Percentiles rank a stretch among this genome's conserved stretches.
Conservation (phyloP, 2,797 vertebrate species). For the Epinephelus coioides region DNA sequence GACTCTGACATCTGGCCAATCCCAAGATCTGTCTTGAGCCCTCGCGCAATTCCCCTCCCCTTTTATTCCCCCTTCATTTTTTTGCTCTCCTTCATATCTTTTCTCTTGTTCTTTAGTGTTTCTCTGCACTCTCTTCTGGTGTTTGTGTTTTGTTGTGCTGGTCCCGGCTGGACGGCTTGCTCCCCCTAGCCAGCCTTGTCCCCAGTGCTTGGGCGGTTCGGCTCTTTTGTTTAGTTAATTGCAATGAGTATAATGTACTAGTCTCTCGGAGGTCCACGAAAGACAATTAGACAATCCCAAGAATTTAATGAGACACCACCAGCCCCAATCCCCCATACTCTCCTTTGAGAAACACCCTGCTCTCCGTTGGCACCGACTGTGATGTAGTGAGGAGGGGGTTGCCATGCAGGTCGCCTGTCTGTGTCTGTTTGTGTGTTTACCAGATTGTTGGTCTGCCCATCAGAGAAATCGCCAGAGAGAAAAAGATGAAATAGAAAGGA, state of each 20-base stretch:
- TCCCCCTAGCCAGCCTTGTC: conserved; percentile 77
- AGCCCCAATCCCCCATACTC: conserved; percentile 81
- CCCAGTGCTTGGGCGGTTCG: conserved; percentile 97
- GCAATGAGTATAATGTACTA: conserved; percentile 99
- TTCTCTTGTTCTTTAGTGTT: conserved; percentile 79
- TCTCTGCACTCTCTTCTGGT: conserved; percentile 67
- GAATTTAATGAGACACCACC: conserved; percentile 99
- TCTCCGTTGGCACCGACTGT: conserved; percentile 79
- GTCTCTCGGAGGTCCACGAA: conserved; percentile 98
- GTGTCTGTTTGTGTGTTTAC: conserved; percentile 80
- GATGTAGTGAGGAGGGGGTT: conserved; percentile 74
- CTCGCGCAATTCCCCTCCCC: conserved; percentile 57
- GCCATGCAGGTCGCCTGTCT: conserved; percentile 71
- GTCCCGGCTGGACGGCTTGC: conserved; percentile 77
- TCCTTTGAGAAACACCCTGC: conserved; percentile 81
- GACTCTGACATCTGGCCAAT: conserved; percentile 98
- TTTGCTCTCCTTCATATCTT: conserved; percentile 74
- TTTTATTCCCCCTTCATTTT: conserved; percentile 66
- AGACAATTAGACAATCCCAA: conserved; percentile 99
- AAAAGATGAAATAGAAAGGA: conserved; percentile 66
- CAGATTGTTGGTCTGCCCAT: conserved; percentile 78
- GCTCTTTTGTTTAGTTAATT: conserved; percentile 99
- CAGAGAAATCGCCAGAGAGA: conserved; percentile 71
- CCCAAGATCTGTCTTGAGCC: conserved; percentile 92
- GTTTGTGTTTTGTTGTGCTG: conserved; percentile 78